Evolutionary conservation across 2,797 vertebrate species (phyloP), one percentile per base, ranked within the genome.

Genomic region (Muscicapa striata): DNA sequence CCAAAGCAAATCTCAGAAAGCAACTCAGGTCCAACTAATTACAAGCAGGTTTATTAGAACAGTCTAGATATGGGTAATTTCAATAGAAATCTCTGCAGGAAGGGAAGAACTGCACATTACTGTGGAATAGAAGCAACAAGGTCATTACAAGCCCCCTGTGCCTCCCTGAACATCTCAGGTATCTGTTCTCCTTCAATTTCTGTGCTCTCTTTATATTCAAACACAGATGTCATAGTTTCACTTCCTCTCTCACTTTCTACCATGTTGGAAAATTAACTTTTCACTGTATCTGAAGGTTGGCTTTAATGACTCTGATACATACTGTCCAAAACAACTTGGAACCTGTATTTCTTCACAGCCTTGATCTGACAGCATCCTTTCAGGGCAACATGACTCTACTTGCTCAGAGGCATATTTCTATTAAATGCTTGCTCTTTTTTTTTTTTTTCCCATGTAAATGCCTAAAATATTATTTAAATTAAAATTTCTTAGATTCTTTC

Each of bases 91-190:
- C 89, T 93, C 89, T 34, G 48, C 92, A 94, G 87, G 84, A 92
- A 91, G 70, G 52, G 23, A 73, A 88, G 69, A 94, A 17, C 41
- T 66, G 63, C 63, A 70, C 67, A 67, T 79, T 84, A 76, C 52
- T 8, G 1, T 22, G n/a, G 63, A 91, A 95, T 63, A 77, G 26
- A 67, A 68, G 83, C 0, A 11, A 94, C 92, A 94, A 90, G 94
- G 89, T 90, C 85, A 88, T 91, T 94, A 97, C 91, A 94, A 93
- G 85, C 63, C 84, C 74, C 76, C 85, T 22, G 63, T 82, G 92
- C 76, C 91, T 94, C 89, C 85, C 92, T 94, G 30, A 86, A 48
- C 77, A 81, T 80, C 70, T 93, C 76, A 76, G 57, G 61, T 51
- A 34, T 34, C 77, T 74, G 73, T 63, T 93, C 90, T 94, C 70